Conservation (phyloP, 2,113 vertebrate species). For the Manacus vitellinus region DNA sequence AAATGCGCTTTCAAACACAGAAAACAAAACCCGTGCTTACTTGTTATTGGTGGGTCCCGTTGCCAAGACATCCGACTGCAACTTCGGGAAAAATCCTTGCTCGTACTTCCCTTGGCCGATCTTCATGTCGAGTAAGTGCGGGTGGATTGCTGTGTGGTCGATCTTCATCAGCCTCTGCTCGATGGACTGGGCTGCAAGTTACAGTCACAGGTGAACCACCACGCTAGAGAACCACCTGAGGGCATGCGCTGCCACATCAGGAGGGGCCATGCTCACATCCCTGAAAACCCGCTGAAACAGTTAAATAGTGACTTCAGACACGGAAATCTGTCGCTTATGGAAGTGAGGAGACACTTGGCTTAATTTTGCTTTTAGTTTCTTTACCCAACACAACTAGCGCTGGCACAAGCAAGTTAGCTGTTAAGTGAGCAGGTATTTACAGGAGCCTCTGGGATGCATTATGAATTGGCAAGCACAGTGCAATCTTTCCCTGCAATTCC, state of each 20-base stretch:
- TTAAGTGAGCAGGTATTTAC: not conserved
- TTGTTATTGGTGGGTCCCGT: constrained; percentile 90
- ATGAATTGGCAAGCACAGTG: not conserved
- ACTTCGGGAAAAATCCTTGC: constrained; percentile 92
- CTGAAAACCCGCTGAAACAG: not conserved
- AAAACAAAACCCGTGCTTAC: constrained; percentile 74
- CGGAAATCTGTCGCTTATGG: not conserved
- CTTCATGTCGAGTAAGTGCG: constrained; percentile 96
- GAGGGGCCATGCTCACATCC: not conserved
- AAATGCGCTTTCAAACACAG: not conserved
- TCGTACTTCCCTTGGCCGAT: constrained; percentile 97
- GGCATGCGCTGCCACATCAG: accelerated
- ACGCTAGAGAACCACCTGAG: accelerated
- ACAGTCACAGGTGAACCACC: not conserved
- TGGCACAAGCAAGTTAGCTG: not conserved
- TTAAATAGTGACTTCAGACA: not conserved
- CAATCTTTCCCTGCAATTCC: not conserved
- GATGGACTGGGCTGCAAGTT: constrained; percentile 84
- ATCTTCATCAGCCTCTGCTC: constrained; percentile 92
- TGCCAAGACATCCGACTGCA: constrained; percentile 91
- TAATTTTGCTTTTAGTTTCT: not conserved
- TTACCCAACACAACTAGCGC: not conserved
- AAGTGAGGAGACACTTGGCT: not conserved
- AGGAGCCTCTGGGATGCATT: not conserved
- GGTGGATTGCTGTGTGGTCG: constrained; percentile 95